phyloP scores from a whole-genome alignment of 2,797 vertebrate genomes.

The Caiman crocodilus region DNA sequence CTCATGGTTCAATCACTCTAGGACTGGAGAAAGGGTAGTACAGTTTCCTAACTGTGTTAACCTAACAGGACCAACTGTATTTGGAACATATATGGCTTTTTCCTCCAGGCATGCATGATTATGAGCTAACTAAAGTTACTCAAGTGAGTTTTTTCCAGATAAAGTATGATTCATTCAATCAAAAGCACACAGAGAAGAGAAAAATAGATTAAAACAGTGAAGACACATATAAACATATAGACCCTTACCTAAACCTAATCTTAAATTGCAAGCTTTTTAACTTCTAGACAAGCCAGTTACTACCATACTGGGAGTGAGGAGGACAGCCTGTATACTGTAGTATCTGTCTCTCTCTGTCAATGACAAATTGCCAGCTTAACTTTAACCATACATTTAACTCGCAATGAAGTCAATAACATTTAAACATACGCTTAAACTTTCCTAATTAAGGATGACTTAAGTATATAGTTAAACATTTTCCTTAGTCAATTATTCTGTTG shows the following conservation, averaged over 20 bases:
- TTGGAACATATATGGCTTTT: background rate
- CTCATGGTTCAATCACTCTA: background rate
- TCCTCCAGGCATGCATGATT: background rate
- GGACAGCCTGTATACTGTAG: background rate
- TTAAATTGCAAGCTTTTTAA: background rate
- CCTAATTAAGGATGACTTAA: background rate
- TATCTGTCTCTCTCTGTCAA: background rate
- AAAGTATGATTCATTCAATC: background rate
- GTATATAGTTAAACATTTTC: too few species aligned
- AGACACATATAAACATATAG: background rate
- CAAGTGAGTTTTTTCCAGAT: background rate
- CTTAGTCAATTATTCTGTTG: background rate
- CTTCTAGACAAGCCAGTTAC: background rate
- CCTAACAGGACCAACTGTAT: background rate
- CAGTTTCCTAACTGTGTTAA: background rate
- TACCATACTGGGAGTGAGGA: background rate
- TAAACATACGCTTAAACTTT: fast-evolving
- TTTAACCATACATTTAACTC: background rate
- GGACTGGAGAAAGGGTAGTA: background rate
- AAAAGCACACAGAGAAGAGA: background rate
- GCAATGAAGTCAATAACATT: background rate
- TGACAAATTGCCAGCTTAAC: background rate
- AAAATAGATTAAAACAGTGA: too few species aligned
- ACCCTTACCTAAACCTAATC: background rate
- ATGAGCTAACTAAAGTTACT: background rate